Percentiles rank a stretch among this genome's conserved stretches.
phyloP scores from a whole-genome alignment of 2,113 vertebrate species.

The Opisthocomus hoazin region DNA sequence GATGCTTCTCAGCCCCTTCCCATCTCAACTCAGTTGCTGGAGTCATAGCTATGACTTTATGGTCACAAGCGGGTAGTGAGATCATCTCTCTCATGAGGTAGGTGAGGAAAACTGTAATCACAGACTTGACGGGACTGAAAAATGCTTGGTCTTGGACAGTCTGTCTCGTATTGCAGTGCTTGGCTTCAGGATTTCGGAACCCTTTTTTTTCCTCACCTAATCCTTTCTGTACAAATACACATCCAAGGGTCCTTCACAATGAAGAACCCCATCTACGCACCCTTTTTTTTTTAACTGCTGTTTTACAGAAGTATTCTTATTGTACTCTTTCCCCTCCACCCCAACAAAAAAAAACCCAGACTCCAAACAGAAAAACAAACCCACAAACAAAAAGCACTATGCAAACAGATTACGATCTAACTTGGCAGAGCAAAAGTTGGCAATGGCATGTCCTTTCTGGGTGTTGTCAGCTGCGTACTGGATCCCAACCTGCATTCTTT shows the following conservation, averaged over 20 bases:
- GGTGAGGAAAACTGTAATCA: conserved; percentile 29
- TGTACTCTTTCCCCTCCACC: not conserved
- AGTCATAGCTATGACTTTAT: conserved; percentile 16
- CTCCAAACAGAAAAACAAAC: not conserved
- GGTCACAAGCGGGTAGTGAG: conserved; percentile 38
- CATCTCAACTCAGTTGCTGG: not conserved
- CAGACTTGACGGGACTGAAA: conserved; percentile 1
- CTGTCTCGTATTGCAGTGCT: not conserved
- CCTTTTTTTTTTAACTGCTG: not conserved
- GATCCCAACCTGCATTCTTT: conserved; percentile 28
- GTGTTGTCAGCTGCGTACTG: not conserved
- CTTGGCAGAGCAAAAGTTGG: conserved; percentile 17
- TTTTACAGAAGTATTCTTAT: not conserved
- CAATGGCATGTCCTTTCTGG: not conserved
- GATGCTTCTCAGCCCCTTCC: not conserved
- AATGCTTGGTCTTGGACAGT: not conserved
- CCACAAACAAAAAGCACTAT: not conserved
- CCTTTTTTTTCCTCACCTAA: not conserved
- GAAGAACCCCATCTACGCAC: not conserved
- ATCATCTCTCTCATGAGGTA: conserved; percentile 27
- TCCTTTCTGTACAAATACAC: not conserved
- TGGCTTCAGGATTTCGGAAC: not conserved
- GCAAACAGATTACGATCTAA: conserved; percentile 5
- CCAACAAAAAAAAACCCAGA: not conserved
- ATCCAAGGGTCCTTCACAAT: not conserved